Evolutionary conservation across 2,888 invertebrate species (phyloP).

Genomic region (Plagodis pulveraria): DNA sequence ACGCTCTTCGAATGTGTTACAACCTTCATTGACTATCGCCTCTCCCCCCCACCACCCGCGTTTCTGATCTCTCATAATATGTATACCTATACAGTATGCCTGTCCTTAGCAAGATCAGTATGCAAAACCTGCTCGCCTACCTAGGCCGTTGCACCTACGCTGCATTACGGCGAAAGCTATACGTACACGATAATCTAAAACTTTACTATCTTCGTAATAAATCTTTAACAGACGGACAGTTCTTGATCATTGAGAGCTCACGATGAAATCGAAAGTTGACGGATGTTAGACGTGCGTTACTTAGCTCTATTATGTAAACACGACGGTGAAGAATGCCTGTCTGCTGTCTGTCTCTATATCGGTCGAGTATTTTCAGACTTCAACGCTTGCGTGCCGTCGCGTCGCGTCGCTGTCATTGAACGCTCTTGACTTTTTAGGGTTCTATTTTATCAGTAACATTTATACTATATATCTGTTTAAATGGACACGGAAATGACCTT

Average conservation of each 20-base stretch:
- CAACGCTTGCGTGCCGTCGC: neutral
- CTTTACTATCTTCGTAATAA: slow-evolving; percentile 20
- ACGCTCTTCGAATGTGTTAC: neutral
- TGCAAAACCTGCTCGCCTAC: slow-evolving; percentile 60
- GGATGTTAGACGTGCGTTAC: slow-evolving; percentile 31
- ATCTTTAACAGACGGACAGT: slow-evolving; percentile 18
- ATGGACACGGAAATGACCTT: too few relatives aligned
- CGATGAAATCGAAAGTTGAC: slow-evolving; percentile 40
- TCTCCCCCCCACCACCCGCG: neutral
- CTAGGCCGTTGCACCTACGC: slow-evolving; percentile 55
- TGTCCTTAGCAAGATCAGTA: slow-evolving; percentile 34
- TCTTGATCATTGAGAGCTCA: slow-evolving; percentile 30
- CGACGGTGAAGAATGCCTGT: slow-evolving; percentile 23
- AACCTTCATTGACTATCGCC: slow-evolving; percentile 8
- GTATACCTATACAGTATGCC: slow-evolving; percentile 19
- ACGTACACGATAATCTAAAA: slow-evolving; percentile 13
- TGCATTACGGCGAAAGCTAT: slow-evolving; percentile 19
- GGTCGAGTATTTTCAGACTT: slow-evolving; percentile 22
- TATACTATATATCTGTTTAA: too few relatives aligned
- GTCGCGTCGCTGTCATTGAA: slow-evolving; percentile 8
- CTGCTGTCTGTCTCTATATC: slow-evolving; percentile 15
- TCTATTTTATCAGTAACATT: neutral
- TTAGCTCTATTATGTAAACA: slow-evolving; percentile 34
- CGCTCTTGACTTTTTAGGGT: slow-evolving; percentile 17
- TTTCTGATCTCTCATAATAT: slow-evolving; percentile 12